phyloP scores from a whole-genome alignment of 2,113 vertebrate species.

The Rhabdomys dilectus region DNA sequence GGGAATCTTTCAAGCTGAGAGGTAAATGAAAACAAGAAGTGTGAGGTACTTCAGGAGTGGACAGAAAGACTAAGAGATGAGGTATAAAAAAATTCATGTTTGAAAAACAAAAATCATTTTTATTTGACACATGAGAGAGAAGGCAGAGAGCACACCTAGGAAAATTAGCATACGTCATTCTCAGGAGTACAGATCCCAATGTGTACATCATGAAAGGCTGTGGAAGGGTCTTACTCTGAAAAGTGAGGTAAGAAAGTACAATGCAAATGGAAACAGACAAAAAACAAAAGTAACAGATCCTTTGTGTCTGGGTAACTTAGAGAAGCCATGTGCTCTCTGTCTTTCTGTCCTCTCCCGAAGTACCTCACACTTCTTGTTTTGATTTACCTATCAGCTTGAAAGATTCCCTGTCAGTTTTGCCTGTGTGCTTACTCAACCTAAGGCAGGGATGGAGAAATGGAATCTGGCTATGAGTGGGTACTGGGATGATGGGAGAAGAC shows the following conservation, averaged over 20 bases:
- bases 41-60: not conserved
- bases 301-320: not conserved
- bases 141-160: not conserved
- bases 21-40: not conserved
- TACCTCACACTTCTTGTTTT: not conserved
- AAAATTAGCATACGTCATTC: not conserved
- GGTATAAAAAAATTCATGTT: not conserved
- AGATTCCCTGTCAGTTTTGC: not conserved
- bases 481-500: not conserved
- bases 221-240: not conserved
- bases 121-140: not conserved
- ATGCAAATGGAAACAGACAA: not conserved
- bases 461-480: not conserved
- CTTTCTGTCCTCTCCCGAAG: no score
- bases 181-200: not conserved
- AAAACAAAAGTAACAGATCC: not conserved
- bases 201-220: not conserved
- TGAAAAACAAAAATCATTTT: not conserved
- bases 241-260: not conserved
- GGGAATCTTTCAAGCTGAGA: not conserved
- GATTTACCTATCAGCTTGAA: not conserved
- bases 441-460: not conserved
- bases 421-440: not conserved
- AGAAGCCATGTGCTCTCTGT: not conserved
- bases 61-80: not conserved